Percentiles rank a stretch among this genome's conserved stretches.
These are phyloP conservation scores for Heliconius sara DNA, from an alignment of 2,888 invertebrate species.

Conservation along the genomic window DNA sequence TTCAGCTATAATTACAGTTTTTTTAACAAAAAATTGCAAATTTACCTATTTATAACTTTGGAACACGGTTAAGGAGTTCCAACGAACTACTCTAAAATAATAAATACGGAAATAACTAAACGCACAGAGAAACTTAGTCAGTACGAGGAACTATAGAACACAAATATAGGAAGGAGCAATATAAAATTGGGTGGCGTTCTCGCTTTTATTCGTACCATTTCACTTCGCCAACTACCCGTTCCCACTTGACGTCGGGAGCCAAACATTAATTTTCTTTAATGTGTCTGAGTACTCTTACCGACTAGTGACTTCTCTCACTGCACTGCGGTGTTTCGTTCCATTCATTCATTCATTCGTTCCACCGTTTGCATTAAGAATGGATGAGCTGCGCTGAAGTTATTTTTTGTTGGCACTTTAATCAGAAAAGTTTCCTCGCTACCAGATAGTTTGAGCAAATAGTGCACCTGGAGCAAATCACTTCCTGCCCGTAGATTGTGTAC, in stretches of 20 bases:
- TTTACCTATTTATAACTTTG: not conserved
- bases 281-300: constrained; percentile 82
- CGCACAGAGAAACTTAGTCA: constrained; percentile 61
- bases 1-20: too few relatives aligned
- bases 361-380: constrained; percentile 78
- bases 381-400: constrained; percentile 70
- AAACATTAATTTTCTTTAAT: constrained; percentile 84
- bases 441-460: constrained; percentile 64
- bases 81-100: constrained; percentile 56
- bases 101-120: constrained; percentile 68
- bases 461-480: constrained; percentile 55
- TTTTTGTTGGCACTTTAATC: constrained; percentile 77
- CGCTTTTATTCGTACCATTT: constrained; percentile 77
- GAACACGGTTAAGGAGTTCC: constrained; percentile 27
- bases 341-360: constrained; percentile 70
- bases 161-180: constrained; percentile 65
- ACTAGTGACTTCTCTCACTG: constrained; percentile 65
- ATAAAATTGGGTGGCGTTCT: constrained; percentile 73
- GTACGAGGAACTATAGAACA: constrained; percentile 67
- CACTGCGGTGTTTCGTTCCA: constrained; percentile 82
- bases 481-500: constrained; percentile 59
- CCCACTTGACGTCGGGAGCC: constrained; percentile 79
- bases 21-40: too few relatives aligned
- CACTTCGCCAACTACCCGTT: constrained; percentile 77
- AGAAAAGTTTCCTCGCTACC: constrained; percentile 63